These are phyloP conservation scores for Morus bassanus DNA, from an alignment of 2,797 vertebrate species.

Conservation along the genomic window DNA sequence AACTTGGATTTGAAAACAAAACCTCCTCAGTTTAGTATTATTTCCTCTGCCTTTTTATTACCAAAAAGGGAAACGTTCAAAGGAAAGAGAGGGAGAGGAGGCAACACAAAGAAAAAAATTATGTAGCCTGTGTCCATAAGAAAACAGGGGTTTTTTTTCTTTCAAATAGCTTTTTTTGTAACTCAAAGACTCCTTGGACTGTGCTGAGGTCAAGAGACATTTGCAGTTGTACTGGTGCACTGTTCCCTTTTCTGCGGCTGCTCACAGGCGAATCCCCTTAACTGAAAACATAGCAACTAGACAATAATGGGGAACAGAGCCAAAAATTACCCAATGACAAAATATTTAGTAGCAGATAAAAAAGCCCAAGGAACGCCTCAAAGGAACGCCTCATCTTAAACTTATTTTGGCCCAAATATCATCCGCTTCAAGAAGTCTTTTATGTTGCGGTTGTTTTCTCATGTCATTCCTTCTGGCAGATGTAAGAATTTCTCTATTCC, in stretches of 20 bases:
- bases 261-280: conserved; percentile 26
- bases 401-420: conserved; percentile 84
- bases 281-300: conserved; percentile 58
- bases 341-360: conserved; percentile 61
- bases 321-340: conserved; percentile 1
- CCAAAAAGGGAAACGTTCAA: background rate
- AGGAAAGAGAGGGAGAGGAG: background rate
- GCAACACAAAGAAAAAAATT: background rate
- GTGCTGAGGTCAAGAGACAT: background rate
- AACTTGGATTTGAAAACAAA: background rate
- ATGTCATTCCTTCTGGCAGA: conserved; percentile 62
- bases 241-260: background rate
- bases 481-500: background rate
- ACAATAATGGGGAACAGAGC: conserved; percentile 61
- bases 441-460: conserved; percentile 77
- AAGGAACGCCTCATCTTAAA: conserved; percentile 86
- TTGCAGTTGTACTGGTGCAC: background rate
- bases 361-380: conserved; percentile 71
- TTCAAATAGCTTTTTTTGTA: background rate
- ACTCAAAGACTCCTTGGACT: background rate
- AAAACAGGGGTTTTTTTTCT: background rate
- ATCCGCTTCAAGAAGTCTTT: conserved; percentile 75
- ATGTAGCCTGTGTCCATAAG: background rate
- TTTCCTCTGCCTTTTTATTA: background rate
- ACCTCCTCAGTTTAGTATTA: background rate